phyloP scores from a whole-genome alignment of 2,113 vertebrate genomes.

The Bagarius yarrelli region DNA sequence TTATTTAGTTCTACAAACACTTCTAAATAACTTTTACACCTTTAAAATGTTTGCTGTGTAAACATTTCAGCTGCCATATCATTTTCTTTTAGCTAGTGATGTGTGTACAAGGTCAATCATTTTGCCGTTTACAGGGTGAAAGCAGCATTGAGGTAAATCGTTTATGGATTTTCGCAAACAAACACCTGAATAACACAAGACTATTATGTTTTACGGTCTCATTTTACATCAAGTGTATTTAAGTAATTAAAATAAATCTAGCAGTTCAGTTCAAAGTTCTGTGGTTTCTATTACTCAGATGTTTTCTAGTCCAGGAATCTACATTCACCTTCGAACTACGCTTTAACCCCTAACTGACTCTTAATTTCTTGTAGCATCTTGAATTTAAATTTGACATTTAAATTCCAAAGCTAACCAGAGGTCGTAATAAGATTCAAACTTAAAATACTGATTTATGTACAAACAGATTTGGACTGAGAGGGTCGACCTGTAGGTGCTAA shows the following conservation, averaged over 20 bases:
- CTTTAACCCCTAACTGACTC: conserved; percentile 31
- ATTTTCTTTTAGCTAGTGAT: background rate
- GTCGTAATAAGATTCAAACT: background rate
- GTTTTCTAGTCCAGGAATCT: conserved; percentile 26
- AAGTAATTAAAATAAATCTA: conserved; percentile 61
- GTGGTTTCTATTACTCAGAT: conserved; percentile 48
- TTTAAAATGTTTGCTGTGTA: background rate
- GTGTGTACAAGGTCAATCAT: background rate
- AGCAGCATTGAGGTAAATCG: background rate
- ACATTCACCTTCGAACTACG: conserved; percentile 30
- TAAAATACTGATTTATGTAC: background rate
- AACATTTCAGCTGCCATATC: background rate
- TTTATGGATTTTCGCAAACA: conserved; percentile 18
- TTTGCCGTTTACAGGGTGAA: background rate
- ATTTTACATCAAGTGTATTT: conserved; percentile 25
- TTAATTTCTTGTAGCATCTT: conserved; percentile 5
- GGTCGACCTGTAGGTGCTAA: background rate
- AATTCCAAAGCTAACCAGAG: background rate
- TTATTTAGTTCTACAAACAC: background rate
- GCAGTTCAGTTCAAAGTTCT: conserved; percentile 32
- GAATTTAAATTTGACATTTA: conserved; percentile 9
- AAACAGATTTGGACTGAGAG: background rate
- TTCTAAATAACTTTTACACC: background rate
- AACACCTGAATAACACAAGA: background rate
- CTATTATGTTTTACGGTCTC: conserved; percentile 4